Evolutionary conservation across 1,140 invertebrate genomes (phyloP).

Genomic region (Euura lappo): DNA sequence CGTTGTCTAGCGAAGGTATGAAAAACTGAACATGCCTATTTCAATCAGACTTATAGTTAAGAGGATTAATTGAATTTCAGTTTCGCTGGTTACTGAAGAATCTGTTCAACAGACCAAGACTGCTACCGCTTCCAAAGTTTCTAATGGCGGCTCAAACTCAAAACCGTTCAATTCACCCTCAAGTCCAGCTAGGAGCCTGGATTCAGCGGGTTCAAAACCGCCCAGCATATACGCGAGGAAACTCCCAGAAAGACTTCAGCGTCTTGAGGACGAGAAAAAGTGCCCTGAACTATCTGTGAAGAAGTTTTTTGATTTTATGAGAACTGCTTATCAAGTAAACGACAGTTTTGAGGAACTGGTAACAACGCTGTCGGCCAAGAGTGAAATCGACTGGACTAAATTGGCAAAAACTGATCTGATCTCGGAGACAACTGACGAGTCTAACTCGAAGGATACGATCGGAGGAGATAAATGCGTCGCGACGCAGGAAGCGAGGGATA

Average conservation of each 20-base stretch:
- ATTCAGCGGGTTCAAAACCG: neutral
- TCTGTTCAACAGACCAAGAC: neutral
- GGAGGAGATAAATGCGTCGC: constrained; percentile 14
- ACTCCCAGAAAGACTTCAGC: constrained; percentile 14
- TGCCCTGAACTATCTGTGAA: constrained; percentile 67
- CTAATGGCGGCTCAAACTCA: neutral
- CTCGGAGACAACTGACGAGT: constrained; percentile 31
- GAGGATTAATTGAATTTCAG: neutral
- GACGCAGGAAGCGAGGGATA: constrained; percentile 11
- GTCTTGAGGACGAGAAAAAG: constrained; percentile 37
- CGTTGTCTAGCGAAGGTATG: neutral
- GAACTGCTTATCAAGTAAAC: constrained; percentile 71
- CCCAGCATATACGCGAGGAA: constrained; percentile 1
- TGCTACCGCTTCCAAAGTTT: neutral
- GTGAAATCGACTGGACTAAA: constrained; percentile 69
- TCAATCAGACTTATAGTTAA: neutral
- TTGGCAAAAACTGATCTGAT: constrained; percentile 57
- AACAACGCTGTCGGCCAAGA: constrained; percentile 59
- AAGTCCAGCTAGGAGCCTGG: neutral
- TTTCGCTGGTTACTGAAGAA: neutral
- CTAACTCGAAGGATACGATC: constrained; percentile 19
- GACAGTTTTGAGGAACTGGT: constrained; percentile 67
- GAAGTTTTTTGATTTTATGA: constrained; percentile 76
- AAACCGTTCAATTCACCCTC: neutral
- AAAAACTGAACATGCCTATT: neutral